phyloP scores from a whole-genome alignment of 2,888 invertebrate genomes.

The Conops quadrifasciatus region DNA sequence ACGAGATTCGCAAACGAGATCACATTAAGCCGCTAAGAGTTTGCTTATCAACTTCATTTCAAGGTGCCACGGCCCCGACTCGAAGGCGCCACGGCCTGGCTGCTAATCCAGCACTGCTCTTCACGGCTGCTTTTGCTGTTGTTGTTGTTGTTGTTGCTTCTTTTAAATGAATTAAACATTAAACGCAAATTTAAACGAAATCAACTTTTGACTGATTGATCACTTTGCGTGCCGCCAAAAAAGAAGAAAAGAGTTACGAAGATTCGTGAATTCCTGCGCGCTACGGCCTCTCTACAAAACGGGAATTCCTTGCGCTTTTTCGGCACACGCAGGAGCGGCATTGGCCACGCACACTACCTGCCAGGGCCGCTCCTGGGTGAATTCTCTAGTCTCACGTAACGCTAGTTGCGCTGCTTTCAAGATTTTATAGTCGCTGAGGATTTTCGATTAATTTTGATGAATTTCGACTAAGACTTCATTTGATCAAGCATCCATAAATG shows the following conservation, averaged over 20 bases:
- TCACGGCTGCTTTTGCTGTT: not conserved
- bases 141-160: not conserved
- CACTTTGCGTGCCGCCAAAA: slow-evolving; percentile 41
- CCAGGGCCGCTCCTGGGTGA: too few relatives aligned
- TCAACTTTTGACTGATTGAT: slow-evolving; percentile 47
- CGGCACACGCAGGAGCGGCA: not conserved
- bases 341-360: too few relatives aligned
- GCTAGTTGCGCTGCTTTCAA: too few relatives aligned
- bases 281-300: not conserved
- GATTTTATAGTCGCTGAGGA: too few relatives aligned
- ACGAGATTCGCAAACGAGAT: too few relatives aligned
- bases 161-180: slow-evolving; percentile 56
- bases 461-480: too few relatives aligned
- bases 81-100: not conserved
- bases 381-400: too few relatives aligned
- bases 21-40: too few relatives aligned
- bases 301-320: slow-evolving; percentile 33
- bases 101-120: not conserved
- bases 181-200: slow-evolving; percentile 53
- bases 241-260: slow-evolving; percentile 4
- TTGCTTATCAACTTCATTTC: too few relatives aligned
- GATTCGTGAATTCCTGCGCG: not conserved
- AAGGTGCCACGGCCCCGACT: too few relatives aligned
- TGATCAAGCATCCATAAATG: too few relatives aligned
- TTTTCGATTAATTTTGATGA: too few relatives aligned